Percentiles rank a stretch among this genome's conserved stretches.
Conservation (phyloP, 2,797 vertebrate species). For the Eremophila alpestris region DNA sequence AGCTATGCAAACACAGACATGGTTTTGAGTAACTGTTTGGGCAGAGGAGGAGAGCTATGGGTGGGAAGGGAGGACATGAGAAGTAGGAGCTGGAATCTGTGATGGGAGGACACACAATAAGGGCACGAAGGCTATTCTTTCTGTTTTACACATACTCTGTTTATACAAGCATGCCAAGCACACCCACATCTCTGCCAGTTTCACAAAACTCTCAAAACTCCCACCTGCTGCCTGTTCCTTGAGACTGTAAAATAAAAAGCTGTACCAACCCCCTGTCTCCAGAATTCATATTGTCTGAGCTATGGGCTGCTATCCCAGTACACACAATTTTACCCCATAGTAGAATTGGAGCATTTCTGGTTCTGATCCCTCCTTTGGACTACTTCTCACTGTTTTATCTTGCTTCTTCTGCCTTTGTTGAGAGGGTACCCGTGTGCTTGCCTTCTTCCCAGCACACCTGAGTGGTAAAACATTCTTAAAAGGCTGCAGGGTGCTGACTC, state of each 20-base stretch:
- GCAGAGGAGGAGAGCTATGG: neutral
- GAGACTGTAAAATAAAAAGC: neutral
- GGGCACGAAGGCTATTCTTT: neutral
- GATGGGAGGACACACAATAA: neutral
- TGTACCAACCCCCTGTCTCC: neutral
- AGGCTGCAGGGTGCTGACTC: neutral
- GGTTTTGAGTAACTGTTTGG: rapidly evolving
- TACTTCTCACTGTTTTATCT: neutral
- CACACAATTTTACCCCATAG: neutral
- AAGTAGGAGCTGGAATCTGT: neutral
- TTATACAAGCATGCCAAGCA: neutral
- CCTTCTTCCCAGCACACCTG: neutral
- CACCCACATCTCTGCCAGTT: neutral
- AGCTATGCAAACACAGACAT: neutral
- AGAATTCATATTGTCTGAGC: neutral
- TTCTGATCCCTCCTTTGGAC: neutral
- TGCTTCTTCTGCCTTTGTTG: neutral
- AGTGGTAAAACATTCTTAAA: neutral
- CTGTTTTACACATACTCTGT: neutral
- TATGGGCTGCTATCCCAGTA: neutral
- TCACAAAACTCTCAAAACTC: neutral
- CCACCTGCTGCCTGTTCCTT: neutral
- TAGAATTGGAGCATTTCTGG: neutral
- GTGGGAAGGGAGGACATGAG: neutral
- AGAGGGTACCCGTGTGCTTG: neutral